Evolutionary conservation across 2,113 vertebrate species (phyloP).

Genomic region (human): GRCh38 chr5:175194001-175194500

Average conservation of each 20-base stretch:
- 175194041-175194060: background rate
- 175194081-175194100: background rate
- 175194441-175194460: background rate
- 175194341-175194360: background rate
- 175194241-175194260: background rate
- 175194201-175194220: background rate
- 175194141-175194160: too few species aligned
- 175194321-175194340: background rate
- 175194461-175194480: background rate
- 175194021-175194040: background rate
- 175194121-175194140: background rate
- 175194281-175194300: fast-evolving
- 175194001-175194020: background rate
- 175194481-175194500: background rate
- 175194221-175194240: background rate
- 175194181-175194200: background rate
- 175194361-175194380: background rate
- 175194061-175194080: background rate
- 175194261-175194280: background rate
- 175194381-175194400: background rate
- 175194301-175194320: background rate
- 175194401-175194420: background rate
- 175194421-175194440: background rate
- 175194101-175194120: background rate
- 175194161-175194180: background rate